Evolutionary conservation across 2,888 invertebrate species (phyloP).

Genomic region (Ectobius pallidus): DNA sequence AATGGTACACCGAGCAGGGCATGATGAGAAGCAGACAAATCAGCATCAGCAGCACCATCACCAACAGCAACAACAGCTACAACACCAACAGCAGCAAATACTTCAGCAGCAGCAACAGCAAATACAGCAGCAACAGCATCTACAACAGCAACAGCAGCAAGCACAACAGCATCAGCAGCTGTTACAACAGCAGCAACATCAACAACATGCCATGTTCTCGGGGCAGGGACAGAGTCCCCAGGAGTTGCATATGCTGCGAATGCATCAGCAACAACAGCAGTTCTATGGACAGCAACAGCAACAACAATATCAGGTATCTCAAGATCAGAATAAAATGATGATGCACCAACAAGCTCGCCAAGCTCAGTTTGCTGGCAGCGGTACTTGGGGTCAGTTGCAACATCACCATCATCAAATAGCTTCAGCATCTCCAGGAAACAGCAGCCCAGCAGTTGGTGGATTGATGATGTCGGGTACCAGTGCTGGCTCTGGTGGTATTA

Average conservation of each 20-base stretch:
- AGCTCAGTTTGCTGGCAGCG: constrained; percentile 29
- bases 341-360: constrained; percentile 40
- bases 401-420: constrained; percentile 50
- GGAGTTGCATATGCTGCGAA: constrained; percentile 30
- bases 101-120: constrained; percentile 42
- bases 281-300: constrained; percentile 34
- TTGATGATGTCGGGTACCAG: too few species aligned
- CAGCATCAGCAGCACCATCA: constrained; percentile 47
- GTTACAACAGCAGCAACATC: constrained; percentile 44
- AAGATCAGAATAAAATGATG: constrained; percentile 31
- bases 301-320: constrained; percentile 38
- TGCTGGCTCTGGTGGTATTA: too few species aligned
- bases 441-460: background rate
- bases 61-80: constrained; percentile 43
- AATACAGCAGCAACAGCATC: background rate
- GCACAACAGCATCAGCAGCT: constrained; percentile 47
- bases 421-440: constrained; percentile 44
- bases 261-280: constrained; percentile 43
- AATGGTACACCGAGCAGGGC: background rate
- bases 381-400: constrained; percentile 40
- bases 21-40: background rate
- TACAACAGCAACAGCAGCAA: constrained; percentile 40
- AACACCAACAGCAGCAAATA: background rate
- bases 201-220: constrained; percentile 45
- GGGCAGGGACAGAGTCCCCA: constrained; percentile 21